Conservation (phyloP, 2,113 vertebrate genomes). For the Nicator chloris region DNA sequence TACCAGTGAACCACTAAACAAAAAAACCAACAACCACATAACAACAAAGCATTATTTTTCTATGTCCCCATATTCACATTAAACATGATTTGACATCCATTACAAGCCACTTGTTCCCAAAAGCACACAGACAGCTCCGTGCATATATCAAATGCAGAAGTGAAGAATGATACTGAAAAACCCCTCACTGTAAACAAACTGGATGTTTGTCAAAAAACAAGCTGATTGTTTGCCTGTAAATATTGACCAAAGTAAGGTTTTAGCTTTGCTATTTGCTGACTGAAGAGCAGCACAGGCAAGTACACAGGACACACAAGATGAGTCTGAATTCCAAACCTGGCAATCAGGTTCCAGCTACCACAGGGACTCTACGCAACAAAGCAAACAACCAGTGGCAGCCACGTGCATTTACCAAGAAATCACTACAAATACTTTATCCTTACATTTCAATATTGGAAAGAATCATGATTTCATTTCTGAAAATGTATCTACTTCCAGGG, state of each 20-base stretch:
- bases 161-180: conserved; percentile 10
- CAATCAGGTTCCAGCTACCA: not conserved
- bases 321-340: not conserved
- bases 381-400: not conserved
- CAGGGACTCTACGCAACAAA: not conserved
- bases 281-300: conserved; percentile 20
- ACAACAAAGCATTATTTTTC: not conserved
- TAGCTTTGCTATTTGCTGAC: conserved; percentile 2
- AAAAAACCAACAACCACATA: not conserved
- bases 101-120: conserved; percentile 2
- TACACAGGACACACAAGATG: conserved; percentile 1
- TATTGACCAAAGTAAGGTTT: conserved; percentile 43
- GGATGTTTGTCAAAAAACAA: conserved; percentile 53
- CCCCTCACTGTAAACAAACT: not conserved
- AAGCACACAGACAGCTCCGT: not conserved
- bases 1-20: not conserved
- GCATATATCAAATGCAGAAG: not conserved
- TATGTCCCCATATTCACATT: not conserved
- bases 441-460: not conserved
- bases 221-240: conserved; percentile 41
- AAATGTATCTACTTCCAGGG: not conserved
- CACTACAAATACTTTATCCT: not conserved
- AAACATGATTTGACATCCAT: not conserved
- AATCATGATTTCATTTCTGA: not conserved
- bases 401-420: not conserved